Evolutionary conservation across 2,888 invertebrate species (phyloP), one percentile per base, ranked within the genome.

Genomic region (Girardia tigrina): DNA sequence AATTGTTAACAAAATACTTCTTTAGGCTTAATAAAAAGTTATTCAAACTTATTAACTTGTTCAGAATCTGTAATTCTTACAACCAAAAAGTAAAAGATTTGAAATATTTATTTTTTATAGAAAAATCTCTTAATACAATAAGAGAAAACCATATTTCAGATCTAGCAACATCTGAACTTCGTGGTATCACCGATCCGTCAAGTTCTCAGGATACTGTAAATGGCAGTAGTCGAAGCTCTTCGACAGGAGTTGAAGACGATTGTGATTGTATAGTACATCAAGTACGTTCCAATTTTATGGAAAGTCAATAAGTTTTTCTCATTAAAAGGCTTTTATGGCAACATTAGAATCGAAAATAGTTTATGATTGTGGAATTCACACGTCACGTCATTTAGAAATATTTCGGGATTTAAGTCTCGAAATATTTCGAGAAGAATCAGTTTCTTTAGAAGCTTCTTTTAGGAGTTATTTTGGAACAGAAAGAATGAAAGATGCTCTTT

Each of bases 261-360:
- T 75, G 75, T 27, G 75, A 75, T n/a, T 75, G 75, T 75, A 69
- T 75, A 28, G 70, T 75, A 20, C 75, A 75, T 29, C 75, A 75
- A 28, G 74, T 74, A 74, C n/a, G 20, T 72, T 72, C 12, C 8
- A 36, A 36, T 16, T 12, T 12, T 16, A 36, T 12, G 16, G 36
- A 36, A 36, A 12, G 8, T 36, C 12, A 36, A 36, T 36, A 12
- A 36, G 16, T 36, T 16, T 56, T 56, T 8, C n/a, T 56, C 56
- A n/a, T 23, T 56, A 12, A 16, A 12, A 56, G 56, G 56, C 56
- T 20, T 56, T 56, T 56, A 56, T 56, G 56, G 56, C 56, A 23
- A 56, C 56, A 8, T 23, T 56, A 12, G 56, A 56, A 56, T 56
- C 56, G n/a, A 56, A 56, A 56, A 56, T 56, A 20, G 56, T 56